A percentile compares a stretch with the other conserved stretches of the same genome.
Conservation (phyloP, 2,888 invertebrate genomes). For the Nomada flava region DNA sequence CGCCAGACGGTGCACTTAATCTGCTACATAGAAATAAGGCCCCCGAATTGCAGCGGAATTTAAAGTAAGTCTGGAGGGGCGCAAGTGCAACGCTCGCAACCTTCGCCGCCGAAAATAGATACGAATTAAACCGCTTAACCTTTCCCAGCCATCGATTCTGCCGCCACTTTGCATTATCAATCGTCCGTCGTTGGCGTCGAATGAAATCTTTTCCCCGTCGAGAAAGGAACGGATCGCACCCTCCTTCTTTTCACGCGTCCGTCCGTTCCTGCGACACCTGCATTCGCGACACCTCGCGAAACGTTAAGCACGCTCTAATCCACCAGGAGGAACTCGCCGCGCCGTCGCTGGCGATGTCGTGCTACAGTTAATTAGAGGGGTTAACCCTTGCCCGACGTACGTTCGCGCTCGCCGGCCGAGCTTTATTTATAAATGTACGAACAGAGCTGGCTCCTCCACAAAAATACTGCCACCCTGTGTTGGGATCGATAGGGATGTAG, state of each 20-base stretch:
- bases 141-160: slow-evolving; percentile 23
- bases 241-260: slow-evolving; percentile 6
- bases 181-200: slow-evolving; percentile 7
- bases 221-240: not conserved
- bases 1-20: too few relatives aligned
- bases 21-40: not conserved
- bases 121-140: slow-evolving; percentile 46
- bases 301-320: slow-evolving; percentile 14
- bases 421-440: slow-evolving; percentile 22
- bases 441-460: not conserved
- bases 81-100: slow-evolving; percentile 13
- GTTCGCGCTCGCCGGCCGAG: not conserved
- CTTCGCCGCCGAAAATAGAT: slow-evolving; percentile 32
- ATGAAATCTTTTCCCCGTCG: slow-evolving; percentile 21
- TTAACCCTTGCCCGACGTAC: slow-evolving; percentile 9
- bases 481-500: slow-evolving; percentile 22
- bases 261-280: not conserved
- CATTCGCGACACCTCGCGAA: slow-evolving; percentile 3
- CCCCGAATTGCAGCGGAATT: slow-evolving; percentile 17
- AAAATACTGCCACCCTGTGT: slow-evolving; percentile 1
- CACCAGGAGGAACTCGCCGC: not conserved
- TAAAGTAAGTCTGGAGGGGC: slow-evolving; percentile 8
- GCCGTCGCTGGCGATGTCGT: not conserved
- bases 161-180: slow-evolving; percentile 48
- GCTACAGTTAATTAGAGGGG: slow-evolving; percentile 19